These are phyloP conservation scores for Phymatocera aterrima DNA, from an alignment of 2,888 invertebrate species.

Conservation along the genomic window DNA sequence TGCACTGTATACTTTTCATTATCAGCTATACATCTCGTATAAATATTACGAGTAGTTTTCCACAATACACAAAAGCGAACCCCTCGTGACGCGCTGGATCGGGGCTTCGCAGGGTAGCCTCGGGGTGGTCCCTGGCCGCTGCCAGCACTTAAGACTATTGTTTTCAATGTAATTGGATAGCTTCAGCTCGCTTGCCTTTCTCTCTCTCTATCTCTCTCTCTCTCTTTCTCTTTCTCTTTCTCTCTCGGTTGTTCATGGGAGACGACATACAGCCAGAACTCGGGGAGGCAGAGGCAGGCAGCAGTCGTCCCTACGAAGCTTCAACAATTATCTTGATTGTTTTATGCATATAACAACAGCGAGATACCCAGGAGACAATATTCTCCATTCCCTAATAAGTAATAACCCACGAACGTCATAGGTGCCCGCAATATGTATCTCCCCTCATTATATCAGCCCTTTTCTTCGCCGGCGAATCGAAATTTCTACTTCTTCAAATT, in stretches of 20 bases:
- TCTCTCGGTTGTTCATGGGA: constrained; percentile 45
- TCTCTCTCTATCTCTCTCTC: too few species aligned
- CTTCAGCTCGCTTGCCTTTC: constrained; percentile 63
- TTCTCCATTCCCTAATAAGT: constrained; percentile 44
- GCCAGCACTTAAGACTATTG: constrained; percentile 76
- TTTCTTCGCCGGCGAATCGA: background rate
- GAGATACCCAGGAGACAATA: constrained; percentile 44
- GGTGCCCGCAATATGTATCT: background rate
- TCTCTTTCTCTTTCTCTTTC: constrained; percentile 42
- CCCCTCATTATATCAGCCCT: background rate
- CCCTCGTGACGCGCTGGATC: constrained; percentile 32
- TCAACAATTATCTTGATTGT: constrained; percentile 75
- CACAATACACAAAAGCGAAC: constrained; percentile 40
- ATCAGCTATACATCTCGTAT: constrained; percentile 5
- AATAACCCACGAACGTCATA: constrained; percentile 20
- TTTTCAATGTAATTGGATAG: constrained; percentile 77
- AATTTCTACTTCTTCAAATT: background rate
- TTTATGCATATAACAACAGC: constrained; percentile 71
- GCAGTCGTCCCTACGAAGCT: constrained; percentile 64
- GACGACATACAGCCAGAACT: constrained; percentile 48
- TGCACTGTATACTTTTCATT: constrained; percentile 2
- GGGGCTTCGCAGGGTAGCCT: constrained; percentile 54
- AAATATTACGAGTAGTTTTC: constrained; percentile 25
- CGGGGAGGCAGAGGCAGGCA: constrained; percentile 52
- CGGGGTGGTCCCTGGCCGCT: constrained; percentile 62